A percentile compares a stretch with the other conserved stretches of the same genome.
phyloP scores from a whole-genome alignment of 1,140 invertebrate genomes.

The Antheraea pernyi region DNA sequence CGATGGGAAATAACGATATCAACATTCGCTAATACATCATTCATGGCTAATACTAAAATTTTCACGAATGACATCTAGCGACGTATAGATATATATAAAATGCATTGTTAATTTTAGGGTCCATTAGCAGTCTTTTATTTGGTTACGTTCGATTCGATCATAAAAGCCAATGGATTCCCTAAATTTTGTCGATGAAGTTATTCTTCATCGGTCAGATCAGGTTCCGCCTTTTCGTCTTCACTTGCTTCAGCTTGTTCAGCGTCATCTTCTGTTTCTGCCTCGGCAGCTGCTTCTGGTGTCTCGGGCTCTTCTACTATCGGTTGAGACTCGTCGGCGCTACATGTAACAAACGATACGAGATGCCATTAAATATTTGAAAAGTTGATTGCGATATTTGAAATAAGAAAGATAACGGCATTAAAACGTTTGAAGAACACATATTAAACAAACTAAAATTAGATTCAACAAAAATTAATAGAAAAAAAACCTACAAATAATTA shows the following conservation, averaged over 20 bases:
- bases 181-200: constrained; percentile 30
- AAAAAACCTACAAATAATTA: not conserved
- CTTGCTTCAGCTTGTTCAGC: constrained; percentile 53
- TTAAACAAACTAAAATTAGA: too few relatives aligned
- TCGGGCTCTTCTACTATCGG: constrained; percentile 70
- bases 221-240: constrained; percentile 71
- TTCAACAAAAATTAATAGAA: too few relatives aligned
- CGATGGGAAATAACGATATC: constrained; percentile 22
- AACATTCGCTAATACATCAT: constrained; percentile 47
- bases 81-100: constrained; percentile 23
- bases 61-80: constrained; percentile 48
- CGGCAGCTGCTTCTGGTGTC: constrained; percentile 48
- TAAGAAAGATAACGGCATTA: not conserved
- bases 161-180: not conserved
- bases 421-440: too few relatives aligned
- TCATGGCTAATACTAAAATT: constrained; percentile 40
- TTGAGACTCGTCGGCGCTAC: constrained; percentile 53
- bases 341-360: constrained; percentile 38
- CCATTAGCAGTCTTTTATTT: not conserved
- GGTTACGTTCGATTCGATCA: not conserved
- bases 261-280: constrained; percentile 33
- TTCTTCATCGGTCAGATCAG: constrained; percentile 76
- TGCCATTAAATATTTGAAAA: not conserved
- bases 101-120: constrained; percentile 10
- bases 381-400: not conserved